phyloP scores from a whole-genome alignment of 2,888 invertebrate species.

The Scaptomyza caliginosa region DNA sequence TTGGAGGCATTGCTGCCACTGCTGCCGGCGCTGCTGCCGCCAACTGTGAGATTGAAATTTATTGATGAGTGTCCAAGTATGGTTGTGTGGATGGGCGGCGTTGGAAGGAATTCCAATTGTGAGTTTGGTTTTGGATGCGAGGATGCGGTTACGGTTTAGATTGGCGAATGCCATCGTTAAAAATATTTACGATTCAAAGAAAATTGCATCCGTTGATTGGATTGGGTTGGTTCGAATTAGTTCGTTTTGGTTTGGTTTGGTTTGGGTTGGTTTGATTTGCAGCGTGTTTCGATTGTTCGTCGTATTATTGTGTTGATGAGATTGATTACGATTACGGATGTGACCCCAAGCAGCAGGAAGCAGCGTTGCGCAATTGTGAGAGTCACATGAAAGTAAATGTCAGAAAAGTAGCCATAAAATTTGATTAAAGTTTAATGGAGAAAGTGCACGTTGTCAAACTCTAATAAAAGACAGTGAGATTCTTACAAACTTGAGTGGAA shows the following conservation, averaged over 20 bases:
- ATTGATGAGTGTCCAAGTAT: constrained; percentile 61
- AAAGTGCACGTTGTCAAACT: constrained; percentile 42
- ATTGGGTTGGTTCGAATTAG: constrained; percentile 44
- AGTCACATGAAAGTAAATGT: constrained; percentile 67
- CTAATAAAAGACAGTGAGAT: constrained; percentile 25
- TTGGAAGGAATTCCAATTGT: not conserved
- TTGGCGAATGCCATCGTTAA: constrained; percentile 68
- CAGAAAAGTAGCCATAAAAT: constrained; percentile 61
- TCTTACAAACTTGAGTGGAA: not conserved
- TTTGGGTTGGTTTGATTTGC: constrained; percentile 16
- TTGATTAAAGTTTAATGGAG: constrained; percentile 71
- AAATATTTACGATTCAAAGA: constrained; percentile 74
- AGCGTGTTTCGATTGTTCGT: constrained; percentile 37
- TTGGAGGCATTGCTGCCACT: constrained; percentile 78
- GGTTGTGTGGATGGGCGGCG: too few relatives aligned
- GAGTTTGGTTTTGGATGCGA: constrained; percentile 34
- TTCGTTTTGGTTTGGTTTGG: constrained; percentile 19
- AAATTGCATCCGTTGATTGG: constrained; percentile 80
- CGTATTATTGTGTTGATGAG: constrained; percentile 71
- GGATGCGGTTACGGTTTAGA: constrained; percentile 69
- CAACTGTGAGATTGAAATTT: constrained; percentile 81
- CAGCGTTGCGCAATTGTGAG: constrained; percentile 30
- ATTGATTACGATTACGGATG: constrained; percentile 70
- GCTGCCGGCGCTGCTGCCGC: constrained; percentile 76
- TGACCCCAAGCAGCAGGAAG: constrained; percentile 13